Evolutionary conservation across 2,113 vertebrate genomes (phyloP).

Genomic region (Sander vitreus): DNA sequence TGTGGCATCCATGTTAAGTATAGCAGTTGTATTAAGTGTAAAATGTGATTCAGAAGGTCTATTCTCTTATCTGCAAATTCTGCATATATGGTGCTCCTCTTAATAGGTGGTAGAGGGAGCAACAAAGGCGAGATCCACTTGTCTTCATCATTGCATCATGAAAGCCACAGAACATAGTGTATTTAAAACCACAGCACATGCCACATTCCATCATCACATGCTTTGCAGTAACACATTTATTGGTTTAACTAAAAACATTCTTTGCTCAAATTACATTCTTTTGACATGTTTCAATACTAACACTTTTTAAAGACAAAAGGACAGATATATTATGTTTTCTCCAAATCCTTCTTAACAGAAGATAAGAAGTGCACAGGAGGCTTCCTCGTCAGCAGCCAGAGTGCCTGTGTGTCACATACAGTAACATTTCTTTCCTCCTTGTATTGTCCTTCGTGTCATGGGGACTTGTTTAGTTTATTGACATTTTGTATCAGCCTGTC

Average conservation of each 20-base stretch:
- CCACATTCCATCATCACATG: background rate
- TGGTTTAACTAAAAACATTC: background rate
- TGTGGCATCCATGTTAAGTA: too few species aligned
- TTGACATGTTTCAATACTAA: background rate
- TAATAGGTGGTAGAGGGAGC: background rate
- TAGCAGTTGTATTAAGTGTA: too few species aligned
- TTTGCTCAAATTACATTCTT: background rate
- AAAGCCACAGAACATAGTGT: background rate
- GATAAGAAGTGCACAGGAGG: background rate
- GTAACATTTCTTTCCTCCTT: background rate
- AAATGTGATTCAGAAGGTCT: too few species aligned
- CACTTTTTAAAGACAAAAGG: background rate
- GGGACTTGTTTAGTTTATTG: too few species aligned
- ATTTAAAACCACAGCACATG: background rate
- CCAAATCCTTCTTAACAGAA: background rate
- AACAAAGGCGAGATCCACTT: background rate
- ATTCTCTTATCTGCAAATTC: too few species aligned
- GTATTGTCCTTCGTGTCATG: too few species aligned
- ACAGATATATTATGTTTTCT: background rate
- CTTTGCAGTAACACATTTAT: constrained; percentile 1
- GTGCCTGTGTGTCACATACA: background rate
- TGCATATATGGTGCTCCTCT: too few species aligned
- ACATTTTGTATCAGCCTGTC: too few species aligned
- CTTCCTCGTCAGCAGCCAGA: background rate
- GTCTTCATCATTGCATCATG: background rate